Percentiles rank a stretch among this genome's conserved stretches.
phyloP scores from a whole-genome alignment of 2,888 invertebrate species.

The Suillia variegata region DNA sequence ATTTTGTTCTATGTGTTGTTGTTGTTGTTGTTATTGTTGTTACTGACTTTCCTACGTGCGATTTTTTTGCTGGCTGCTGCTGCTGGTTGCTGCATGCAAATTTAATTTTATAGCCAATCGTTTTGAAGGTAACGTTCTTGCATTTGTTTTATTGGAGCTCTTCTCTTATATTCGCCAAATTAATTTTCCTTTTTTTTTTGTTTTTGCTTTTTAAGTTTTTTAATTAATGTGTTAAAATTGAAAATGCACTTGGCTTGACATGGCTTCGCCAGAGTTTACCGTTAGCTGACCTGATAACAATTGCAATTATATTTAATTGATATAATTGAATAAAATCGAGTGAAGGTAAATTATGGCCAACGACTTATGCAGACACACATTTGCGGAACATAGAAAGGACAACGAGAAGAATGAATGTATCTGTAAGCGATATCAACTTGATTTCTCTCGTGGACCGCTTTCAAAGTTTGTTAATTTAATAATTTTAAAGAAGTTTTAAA shows the following conservation, averaged over 20 bases:
- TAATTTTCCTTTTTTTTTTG: background rate
- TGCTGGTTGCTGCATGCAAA: conserved; percentile 25
- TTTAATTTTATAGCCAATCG: conserved; percentile 32
- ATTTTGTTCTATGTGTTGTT: conserved; percentile 20
- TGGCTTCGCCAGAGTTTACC: conserved; percentile 25
- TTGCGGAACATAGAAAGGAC: too few species aligned
- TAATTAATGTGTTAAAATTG: conserved; percentile 29
- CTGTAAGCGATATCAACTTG: too few species aligned
- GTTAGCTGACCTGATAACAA: conserved; percentile 30
- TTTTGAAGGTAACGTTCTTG: conserved; percentile 32
- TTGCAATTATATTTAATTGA: conserved; percentile 29
- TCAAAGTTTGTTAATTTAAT: too few species aligned
- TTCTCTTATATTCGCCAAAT: background rate
- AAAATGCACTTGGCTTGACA: conserved; percentile 28
- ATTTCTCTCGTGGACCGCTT: too few species aligned
- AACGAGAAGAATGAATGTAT: too few species aligned
- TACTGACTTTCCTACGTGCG: background rate
- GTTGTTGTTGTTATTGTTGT: conserved; percentile 2
- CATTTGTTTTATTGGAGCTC: conserved; percentile 25
- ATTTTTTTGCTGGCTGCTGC: conserved; percentile 11
- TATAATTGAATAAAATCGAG: too few species aligned
- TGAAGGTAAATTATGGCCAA: too few species aligned
- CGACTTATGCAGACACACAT: too few species aligned
- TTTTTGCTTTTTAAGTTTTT: conserved; percentile 19
- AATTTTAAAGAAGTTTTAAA: too few species aligned